phyloP scores from a whole-genome alignment of 1,140 invertebrate species.

The Aphidius ervi region DNA sequence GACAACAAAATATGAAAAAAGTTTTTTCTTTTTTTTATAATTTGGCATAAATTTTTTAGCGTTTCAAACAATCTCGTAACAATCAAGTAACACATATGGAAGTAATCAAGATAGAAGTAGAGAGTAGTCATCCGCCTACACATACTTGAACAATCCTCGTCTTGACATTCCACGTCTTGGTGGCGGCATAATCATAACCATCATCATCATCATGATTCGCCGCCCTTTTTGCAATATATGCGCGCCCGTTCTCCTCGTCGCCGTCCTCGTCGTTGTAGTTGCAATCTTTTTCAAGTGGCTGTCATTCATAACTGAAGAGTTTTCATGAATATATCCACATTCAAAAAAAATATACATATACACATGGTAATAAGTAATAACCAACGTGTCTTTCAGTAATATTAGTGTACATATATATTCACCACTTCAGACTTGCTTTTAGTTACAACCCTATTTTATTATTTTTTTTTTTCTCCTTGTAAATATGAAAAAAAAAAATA shows the following conservation, averaged over 20 bases:
- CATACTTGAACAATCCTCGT: background rate
- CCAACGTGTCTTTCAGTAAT: no score
- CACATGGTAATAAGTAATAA: no score
- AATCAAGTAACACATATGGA: constrained; percentile 13
- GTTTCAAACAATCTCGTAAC: constrained; percentile 7
- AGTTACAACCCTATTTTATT: no score
- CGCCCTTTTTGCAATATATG: constrained; percentile 20
- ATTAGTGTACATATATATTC: no score
- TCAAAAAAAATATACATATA: no score
- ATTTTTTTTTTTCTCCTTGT: no score
- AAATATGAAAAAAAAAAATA: no score
- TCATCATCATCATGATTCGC: background rate
- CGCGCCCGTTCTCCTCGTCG: constrained; percentile 1
- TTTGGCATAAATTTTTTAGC: constrained; percentile 12
- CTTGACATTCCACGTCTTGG: constrained; percentile 12
- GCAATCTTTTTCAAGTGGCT: background rate
- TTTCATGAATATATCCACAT: background rate
- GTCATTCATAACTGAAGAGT: constrained; percentile 16
- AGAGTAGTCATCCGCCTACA: constrained; percentile 13
- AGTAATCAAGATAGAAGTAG: constrained; percentile 24
- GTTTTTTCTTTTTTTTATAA: background rate
- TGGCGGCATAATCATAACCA: constrained; percentile 1
- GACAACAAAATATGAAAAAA: background rate
- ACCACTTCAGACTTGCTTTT: no score
- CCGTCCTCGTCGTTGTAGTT: background rate